Evolutionary conservation across 2,888 invertebrate species (phyloP).

Genomic region (Helleia helle): DNA sequence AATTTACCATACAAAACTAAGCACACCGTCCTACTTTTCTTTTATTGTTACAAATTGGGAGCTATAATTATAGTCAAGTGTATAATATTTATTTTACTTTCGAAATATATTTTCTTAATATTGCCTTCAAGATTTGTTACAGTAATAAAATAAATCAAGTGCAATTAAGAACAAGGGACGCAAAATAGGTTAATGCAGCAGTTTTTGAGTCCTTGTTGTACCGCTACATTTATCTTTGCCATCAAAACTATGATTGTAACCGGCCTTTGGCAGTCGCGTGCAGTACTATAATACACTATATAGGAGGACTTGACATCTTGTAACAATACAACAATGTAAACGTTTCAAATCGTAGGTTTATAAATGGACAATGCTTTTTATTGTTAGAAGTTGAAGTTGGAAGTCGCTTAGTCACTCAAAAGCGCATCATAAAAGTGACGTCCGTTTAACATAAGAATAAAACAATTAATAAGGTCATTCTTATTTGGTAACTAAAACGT

Average conservation of each 20-base stretch:
- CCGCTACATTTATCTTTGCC: slow-evolving; percentile 44
- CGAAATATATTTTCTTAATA: too few relatives aligned
- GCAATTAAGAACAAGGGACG: slow-evolving; percentile 11
- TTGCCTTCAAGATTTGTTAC: not conserved
- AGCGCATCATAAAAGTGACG: too few relatives aligned
- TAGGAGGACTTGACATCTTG: not conserved
- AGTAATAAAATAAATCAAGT: slow-evolving; percentile 6
- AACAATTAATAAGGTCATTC: too few relatives aligned
- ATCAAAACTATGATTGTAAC: slow-evolving; percentile 30
- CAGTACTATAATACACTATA: slow-evolving; percentile 30
- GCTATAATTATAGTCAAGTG: too few relatives aligned
- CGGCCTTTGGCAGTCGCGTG: slow-evolving; percentile 43
- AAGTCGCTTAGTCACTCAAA: too few relatives aligned
- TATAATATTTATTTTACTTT: too few relatives aligned
- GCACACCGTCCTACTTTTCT: not conserved
- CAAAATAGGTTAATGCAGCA: slow-evolving; percentile 37
- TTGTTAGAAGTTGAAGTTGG: too few relatives aligned
- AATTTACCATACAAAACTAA: not conserved
- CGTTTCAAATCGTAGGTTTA: not conserved
- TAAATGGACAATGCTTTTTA: too few relatives aligned
- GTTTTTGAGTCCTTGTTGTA: slow-evolving; percentile 31
- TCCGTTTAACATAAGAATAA: too few relatives aligned
- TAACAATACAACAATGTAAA: not conserved
- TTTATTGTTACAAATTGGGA: too few relatives aligned
- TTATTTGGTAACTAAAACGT: too few relatives aligned